Conservation (phyloP, 2,113 vertebrate genomes). For the Amblyopsis rosae region DNA sequence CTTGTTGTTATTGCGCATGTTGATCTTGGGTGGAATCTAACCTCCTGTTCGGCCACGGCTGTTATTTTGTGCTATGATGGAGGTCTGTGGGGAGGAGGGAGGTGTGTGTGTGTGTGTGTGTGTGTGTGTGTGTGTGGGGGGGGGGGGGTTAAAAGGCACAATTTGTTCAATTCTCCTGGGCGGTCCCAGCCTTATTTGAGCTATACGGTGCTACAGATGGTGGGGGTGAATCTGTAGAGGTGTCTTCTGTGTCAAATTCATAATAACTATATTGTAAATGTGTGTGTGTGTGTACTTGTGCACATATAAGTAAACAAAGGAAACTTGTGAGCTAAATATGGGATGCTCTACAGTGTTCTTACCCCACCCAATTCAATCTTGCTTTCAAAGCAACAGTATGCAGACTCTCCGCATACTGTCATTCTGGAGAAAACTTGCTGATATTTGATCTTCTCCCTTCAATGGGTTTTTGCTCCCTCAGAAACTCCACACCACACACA, state of each 20-base stretch:
- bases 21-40: slow-evolving; percentile 51
- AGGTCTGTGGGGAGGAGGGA: slow-evolving; percentile 6
- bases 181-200: slow-evolving; percentile 17
- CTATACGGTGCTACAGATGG: background rate
- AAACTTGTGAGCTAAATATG: slow-evolving; percentile 13
- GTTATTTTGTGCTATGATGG: slow-evolving; percentile 11
- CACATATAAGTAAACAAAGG: too few species aligned
- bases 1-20: slow-evolving; percentile 54
- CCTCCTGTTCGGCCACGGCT: slow-evolving; percentile 9
- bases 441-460: too few species aligned
- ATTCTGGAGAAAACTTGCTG: too few species aligned
- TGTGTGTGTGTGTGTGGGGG: background rate
- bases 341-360: slow-evolving; percentile 22
- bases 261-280: slow-evolving; percentile 19
- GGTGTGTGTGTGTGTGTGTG: too few species aligned
- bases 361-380: slow-evolving; percentile 20
- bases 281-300: slow-evolving; percentile 9
- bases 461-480: too few species aligned
- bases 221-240: slow-evolving; percentile 2
- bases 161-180: background rate
- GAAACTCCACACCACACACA: too few species aligned
- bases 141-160: slow-evolving; percentile 42
- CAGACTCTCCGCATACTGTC: too few species aligned
- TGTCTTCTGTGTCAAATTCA: slow-evolving; percentile 41
- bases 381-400: slow-evolving; percentile 26